phyloP scores from a whole-genome alignment of 2,888 invertebrate genomes.

The Hypena proboscidalis region DNA sequence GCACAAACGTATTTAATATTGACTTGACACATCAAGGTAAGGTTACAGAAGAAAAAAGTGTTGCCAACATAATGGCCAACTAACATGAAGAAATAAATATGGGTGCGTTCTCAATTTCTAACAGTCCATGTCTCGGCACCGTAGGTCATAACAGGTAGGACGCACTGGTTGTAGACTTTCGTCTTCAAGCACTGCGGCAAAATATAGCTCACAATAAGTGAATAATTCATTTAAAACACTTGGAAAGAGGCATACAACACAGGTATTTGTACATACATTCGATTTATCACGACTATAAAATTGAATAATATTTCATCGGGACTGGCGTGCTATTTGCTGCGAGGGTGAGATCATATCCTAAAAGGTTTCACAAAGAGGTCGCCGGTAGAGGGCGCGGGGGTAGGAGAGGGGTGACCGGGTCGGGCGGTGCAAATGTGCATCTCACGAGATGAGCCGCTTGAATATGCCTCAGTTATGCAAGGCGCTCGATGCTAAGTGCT shows the following conservation, averaged over 20 bases:
- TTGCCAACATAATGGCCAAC: too few species aligned
- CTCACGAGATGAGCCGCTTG: slow-evolving; percentile 59
- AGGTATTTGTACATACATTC: slow-evolving; percentile 11
- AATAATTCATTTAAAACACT: too few species aligned
- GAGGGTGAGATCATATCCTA: slow-evolving; percentile 49
- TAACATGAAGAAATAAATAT: too few species aligned
- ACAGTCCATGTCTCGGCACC: too few species aligned
- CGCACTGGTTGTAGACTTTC: too few species aligned
- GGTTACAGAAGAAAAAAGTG: too few species aligned
- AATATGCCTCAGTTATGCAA: slow-evolving; percentile 51
- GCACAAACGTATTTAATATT: too few species aligned
- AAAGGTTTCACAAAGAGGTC: slow-evolving; percentile 59
- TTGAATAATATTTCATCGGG: slow-evolving; percentile 38
- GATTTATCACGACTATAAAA: slow-evolving; percentile 33
- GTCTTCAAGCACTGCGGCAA: too few species aligned
- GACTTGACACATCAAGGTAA: too few species aligned
- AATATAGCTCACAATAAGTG: too few species aligned
- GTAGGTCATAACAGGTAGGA: too few species aligned
- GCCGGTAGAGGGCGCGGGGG: slow-evolving; percentile 28
- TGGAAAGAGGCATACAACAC: slow-evolving; percentile 2
- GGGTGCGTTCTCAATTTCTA: too few species aligned
- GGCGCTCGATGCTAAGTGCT: slow-evolving; percentile 1
- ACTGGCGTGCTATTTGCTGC: slow-evolving; percentile 28
- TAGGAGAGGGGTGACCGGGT: background rate
- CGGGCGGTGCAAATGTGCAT: slow-evolving; percentile 62